Percentiles rank a stretch among this genome's conserved stretches.
These are phyloP conservation scores for Rhagoletis pomonella DNA, from an alignment of 1,140 invertebrate species.

Conservation along the genomic window DNA sequence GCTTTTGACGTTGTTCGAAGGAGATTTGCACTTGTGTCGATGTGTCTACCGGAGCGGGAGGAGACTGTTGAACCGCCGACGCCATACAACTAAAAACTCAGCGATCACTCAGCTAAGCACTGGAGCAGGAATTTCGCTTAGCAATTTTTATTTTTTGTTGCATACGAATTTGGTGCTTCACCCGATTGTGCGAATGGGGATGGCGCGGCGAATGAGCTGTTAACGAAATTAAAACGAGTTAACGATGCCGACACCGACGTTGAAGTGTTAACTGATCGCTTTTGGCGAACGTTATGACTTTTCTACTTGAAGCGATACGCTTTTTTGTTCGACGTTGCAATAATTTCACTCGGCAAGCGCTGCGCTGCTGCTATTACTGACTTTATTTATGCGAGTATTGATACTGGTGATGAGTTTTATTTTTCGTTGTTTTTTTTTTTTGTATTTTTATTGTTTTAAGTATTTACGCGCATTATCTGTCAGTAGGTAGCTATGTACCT, in stretches of 20 bases:
- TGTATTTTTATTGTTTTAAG: neutral
- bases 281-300: neutral
- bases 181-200: neutral
- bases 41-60: neutral
- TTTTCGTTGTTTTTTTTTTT: neutral
- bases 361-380: neutral
- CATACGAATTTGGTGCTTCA: neutral
- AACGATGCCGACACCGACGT: neutral
- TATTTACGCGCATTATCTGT: neutral
- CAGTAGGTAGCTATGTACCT: neutral
- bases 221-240: neutral
- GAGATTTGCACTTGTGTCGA: conserved; percentile 45
- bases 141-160: too few species aligned
- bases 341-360: neutral
- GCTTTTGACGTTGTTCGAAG: conserved; percentile 7
- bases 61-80: neutral
- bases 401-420: neutral
- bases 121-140: neutral
- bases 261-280: neutral
- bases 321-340: neutral
- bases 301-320: neutral
- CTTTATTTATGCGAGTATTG: neutral
- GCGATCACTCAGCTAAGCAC: neutral
- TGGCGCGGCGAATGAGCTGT: neutral
- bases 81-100: conserved; percentile 13